These are phyloP conservation scores for Diploptera punctata DNA, from an alignment of 2,888 invertebrate genomes.

Conservation along the genomic window DNA sequence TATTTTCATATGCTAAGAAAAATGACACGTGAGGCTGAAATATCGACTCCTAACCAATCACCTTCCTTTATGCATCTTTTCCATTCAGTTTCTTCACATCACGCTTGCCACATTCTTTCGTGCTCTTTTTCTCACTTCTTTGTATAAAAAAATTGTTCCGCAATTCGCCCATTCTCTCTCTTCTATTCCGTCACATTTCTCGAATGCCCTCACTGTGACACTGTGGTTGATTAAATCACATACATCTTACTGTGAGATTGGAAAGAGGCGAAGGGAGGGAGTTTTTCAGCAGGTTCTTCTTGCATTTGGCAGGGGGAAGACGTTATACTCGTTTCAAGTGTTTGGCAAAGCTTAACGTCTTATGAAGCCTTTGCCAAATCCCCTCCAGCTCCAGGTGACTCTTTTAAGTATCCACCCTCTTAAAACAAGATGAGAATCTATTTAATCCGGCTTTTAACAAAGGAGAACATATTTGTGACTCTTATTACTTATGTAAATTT, in stretches of 20 bases:
- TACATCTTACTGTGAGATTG: conserved; percentile 41
- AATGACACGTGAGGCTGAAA: no score
- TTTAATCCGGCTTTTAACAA: no score
- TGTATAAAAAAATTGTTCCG: background rate
- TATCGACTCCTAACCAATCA: no score
- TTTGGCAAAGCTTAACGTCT: conserved; percentile 35
- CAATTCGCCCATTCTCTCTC: background rate
- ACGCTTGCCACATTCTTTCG: no score
- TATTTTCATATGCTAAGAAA: no score
- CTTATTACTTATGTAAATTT: no score
- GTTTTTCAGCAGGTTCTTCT: background rate
- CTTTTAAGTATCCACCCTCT: no score
- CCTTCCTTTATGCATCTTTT: background rate
- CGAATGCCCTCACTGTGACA: conserved; percentile 28
- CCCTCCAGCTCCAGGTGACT: conserved; percentile 11
- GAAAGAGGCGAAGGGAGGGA: conserved; percentile 21
- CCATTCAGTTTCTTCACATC: background rate
- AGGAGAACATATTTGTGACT: no score
- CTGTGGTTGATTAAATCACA: conserved; percentile 42
- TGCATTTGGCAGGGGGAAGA: background rate
- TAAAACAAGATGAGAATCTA: no score
- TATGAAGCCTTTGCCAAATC: conserved; percentile 41
- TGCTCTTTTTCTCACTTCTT: background rate
- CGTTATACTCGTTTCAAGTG: conserved; percentile 18
- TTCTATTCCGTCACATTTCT: background rate